Evolutionary conservation across 2,113 vertebrate genomes (phyloP), one percentile per base, ranked within the genome.

Genomic region (Beaufortia kweichowensis): DNA sequence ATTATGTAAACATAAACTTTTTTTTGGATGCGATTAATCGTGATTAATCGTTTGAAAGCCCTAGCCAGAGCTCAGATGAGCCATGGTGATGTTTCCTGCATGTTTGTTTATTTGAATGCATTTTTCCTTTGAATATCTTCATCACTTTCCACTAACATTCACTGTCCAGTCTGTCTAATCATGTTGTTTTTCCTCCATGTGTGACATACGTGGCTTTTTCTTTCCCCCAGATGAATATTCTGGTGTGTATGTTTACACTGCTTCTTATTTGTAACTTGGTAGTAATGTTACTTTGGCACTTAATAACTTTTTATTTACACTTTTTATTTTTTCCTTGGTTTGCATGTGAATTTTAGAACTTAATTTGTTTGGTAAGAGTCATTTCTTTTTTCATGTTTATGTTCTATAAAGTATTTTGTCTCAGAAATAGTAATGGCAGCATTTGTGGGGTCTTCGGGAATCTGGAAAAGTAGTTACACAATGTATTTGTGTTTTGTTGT

Each of bases 301-400:
- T 29, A 50, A 3, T 29, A 4, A 46, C 83, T 23, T 77, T 74
- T 66, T 86, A n/a, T n/a, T n/a, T n/a, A n/a, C n/a, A 46, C 83
- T 23, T 77, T 74, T 66, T 86, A 90, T 91, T 87, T 92, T 87
- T 89, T 92, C 86, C 87, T 85, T 93, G 87, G 91, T 89, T 91
- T 93, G 89, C 92, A 92, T 92, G 90, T 88, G 85, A 90, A 86
- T 85, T 91, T 93, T 91, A 94, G 93, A 93, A 86, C 89, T 90
- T 94, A 93, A 89, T 93, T 90, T 94, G 87, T 91, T 94, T 91
- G 95, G 95, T 97, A 96, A 98, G 95, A 89, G 85, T 86, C 88
- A 88, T 84, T 70, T 62, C 50, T 21, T 28, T 53, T 76, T 41
- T 59, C n/a, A 3, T 23, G 48, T 26, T 15, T 41, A 57, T 14